Conservation (phyloP, 2,797 vertebrate genomes). For the Picus viridis region DNA sequence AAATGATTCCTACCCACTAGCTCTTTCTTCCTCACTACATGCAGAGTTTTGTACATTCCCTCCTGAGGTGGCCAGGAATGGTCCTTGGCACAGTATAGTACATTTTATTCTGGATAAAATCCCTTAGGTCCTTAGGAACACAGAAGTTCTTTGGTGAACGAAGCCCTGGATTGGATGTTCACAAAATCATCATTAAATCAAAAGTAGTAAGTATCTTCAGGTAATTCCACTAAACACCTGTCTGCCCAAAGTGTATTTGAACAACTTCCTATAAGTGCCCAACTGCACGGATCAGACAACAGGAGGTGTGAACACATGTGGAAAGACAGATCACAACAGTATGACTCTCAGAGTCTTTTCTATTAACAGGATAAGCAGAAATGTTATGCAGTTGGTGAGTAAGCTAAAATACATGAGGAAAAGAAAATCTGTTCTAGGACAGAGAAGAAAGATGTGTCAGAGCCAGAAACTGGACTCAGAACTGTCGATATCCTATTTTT, state of each 20-base stretch:
- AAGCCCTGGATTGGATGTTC: background rate
- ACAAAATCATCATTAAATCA: background rate
- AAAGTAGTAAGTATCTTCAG: background rate
- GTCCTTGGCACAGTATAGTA: rapidly evolving
- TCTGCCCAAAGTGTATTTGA: background rate
- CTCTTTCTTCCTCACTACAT: background rate
- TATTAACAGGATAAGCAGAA: background rate
- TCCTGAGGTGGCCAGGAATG: background rate
- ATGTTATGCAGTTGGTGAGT: background rate
- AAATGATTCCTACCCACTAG: background rate
- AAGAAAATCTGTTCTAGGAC: conserved; percentile 8
- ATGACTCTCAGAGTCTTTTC: background rate
- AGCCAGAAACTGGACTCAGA: background rate
- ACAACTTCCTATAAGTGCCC: background rate
- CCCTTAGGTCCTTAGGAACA: background rate
- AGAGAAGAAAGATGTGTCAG: background rate
- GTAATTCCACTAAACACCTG: background rate
- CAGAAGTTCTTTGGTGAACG: background rate
- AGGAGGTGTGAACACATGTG: background rate
- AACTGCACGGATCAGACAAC: background rate
- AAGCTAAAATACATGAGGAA: conserved; percentile 12
- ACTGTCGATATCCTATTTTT: background rate
- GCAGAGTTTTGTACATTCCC: background rate
- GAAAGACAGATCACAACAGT: background rate
- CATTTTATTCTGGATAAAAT: background rate